Base-by-base conservation (phyloP, 2,888 invertebrate species). In the Zhuqinia jingwanae region DNA sequence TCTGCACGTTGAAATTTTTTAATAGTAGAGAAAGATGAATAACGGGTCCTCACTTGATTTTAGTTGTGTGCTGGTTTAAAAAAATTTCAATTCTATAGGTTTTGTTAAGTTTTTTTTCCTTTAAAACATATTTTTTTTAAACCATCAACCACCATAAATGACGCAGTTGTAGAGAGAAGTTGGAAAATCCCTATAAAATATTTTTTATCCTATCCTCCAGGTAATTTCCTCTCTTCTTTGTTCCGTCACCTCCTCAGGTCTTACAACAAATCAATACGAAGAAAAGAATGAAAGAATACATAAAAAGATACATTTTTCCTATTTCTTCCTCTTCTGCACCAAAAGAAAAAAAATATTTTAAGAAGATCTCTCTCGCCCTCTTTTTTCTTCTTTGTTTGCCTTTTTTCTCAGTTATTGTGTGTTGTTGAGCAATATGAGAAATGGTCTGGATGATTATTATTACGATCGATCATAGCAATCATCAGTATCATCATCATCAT, bases 371-470 rank as follows among this genome's bases (percentile, higher is more conserved):
- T n/a, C n/a, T 20, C 58, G 22, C 6, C 3, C n/a, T 30, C 1
- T 65, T 30, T 65, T 65, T 2, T 30, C 10, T 27, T 36, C 10
- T 68, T 45, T 68, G 68, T 68, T 68, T 68, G 45, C 68, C 42
- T 42, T 56, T 20, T 60, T 73, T 50, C 50, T 22, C 73, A 42
- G 56, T 56, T 70, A 15, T 17, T 36, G n/a, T 17, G 58, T 20
- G n/a, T 25, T 78, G 17, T 58, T n/a, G 78, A 78, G 76, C 76
- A 76, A 76, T 76, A 76, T 78, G 78, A 78, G 63, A 63, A 78
- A 78, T 78, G 47, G 42, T 36, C 68, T 68, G 78, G 63, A 78
- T 45, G 63, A 63, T 78, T 78, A 68, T 68, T 68, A 68, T 68
- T 68, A 47, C 25, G 78, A 78, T 45, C 60, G 78, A 78, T 63